Evolutionary conservation across 92 coral and sea anemone genomes (phyloP), one percentile per base, ranked within the genome.

Genomic region (Phenganax stokvisi): DNA sequence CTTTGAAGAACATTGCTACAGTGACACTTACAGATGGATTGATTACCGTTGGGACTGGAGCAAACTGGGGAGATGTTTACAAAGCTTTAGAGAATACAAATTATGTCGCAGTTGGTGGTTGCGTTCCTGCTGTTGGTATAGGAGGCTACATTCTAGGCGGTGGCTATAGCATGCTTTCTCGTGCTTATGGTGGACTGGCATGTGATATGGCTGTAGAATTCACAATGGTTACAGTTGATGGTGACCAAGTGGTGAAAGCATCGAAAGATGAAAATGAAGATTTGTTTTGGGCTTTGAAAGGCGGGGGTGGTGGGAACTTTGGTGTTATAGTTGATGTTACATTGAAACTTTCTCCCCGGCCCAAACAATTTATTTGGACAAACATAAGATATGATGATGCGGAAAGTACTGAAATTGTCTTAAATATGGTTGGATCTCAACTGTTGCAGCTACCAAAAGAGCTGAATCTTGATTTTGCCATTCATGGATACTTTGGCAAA

Each of bases 81-180:
- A 72, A 86, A 9, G 85, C 82, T 0, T 83, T 91, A 0, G 96
- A 91, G 51, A 65, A 82, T 17, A 64, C 96, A 7, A 70, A 30
- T 56, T 89, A 87, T 80, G 96, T 91, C 0, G 96, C 96, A 10
- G 96, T 91, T 0, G 96, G 96, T 28, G 96, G 96, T 17, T 91
- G 96, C 71, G 92, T 87, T 9, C 96, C 96, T 12, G 89, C 86
- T 0, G 96, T 91, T 12, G 96, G 96, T n/a, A 82, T 91, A 7
- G 96, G 96, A 54, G 96, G 96, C 44, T 91, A 91, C 80, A 91
- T 91, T 27, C 92, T 91, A 3, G 96, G 96, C 2, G 96, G 96
- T 72, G 96, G 96, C 1, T 91, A 91, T 85, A 91, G 96, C 75
- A 91, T 91, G 96, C 74, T 91, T 89, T 91, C 96, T 51, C 96